Conservation (phyloP, 2,888 invertebrate genomes). For the Aporophyla lueneburgensis region DNA sequence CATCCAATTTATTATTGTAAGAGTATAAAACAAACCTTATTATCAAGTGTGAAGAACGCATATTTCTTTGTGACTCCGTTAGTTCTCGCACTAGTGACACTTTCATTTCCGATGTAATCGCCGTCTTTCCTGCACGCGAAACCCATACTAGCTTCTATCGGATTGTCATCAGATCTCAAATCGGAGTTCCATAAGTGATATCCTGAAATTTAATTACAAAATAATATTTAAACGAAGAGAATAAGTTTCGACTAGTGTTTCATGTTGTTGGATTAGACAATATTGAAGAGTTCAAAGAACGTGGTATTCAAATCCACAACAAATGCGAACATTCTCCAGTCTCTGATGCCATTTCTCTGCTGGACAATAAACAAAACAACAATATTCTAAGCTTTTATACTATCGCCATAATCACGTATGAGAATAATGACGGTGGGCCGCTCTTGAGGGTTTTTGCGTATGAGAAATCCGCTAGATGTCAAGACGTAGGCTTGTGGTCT, state of each 20-base stretch:
- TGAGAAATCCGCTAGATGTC: no score
- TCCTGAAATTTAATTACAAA: constrained; percentile 84
- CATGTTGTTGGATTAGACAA: no score
- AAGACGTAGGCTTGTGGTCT: no score
- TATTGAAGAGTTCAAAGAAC: no score
- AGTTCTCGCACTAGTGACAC: constrained; percentile 92
- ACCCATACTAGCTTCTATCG: constrained; percentile 95
- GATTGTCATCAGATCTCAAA: constrained; percentile 95
- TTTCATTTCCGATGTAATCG: constrained; percentile 94
- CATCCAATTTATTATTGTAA: background rate
- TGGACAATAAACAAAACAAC: no score
- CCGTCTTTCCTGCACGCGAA: constrained; percentile 95
- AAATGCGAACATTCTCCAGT: no score
- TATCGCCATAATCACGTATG: no score
- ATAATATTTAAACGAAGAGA: background rate
- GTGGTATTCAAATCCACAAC: no score
- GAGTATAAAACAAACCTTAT: constrained; percentile 84
- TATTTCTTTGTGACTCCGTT: constrained; percentile 94
- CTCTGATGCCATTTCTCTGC: no score
- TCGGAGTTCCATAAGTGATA: constrained; percentile 97
- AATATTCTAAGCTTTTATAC: no score
- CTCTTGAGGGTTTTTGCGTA: no score
- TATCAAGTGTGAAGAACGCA: constrained; percentile 93
- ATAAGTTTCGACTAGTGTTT: background rate
- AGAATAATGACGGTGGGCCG: no score